These are phyloP conservation scores for Pelvicachromis taeniatus DNA, from an alignment of 2,113 vertebrate species.

Conservation along the genomic window DNA sequence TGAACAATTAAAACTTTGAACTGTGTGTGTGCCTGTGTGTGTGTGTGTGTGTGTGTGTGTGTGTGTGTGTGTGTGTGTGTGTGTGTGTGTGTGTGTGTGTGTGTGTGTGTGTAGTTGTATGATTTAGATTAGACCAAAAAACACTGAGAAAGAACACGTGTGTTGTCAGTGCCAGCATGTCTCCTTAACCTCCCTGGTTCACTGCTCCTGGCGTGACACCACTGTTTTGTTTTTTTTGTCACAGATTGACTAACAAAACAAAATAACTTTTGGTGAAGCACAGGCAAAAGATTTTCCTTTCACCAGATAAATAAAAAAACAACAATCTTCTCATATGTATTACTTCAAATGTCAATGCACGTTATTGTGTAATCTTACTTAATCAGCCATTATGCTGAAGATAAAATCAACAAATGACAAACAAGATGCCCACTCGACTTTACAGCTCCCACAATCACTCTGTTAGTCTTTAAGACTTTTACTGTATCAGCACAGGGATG, in stretches of 20 bases:
- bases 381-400: neutral
- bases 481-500: neutral
- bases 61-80: neutral
- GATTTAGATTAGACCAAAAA: slow-evolving; percentile 31
- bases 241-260: neutral
- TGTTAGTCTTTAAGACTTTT: neutral
- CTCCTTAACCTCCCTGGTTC: neutral
- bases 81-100: neutral
- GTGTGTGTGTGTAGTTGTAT: neutral
- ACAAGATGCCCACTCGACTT: neutral
- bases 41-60: neutral
- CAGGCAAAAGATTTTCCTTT: neutral
- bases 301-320: neutral
- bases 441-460: neutral
- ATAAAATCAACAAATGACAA: neutral
- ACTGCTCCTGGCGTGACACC: neutral
- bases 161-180: neutral
- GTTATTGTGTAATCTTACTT: neutral
- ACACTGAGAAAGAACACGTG: neutral
- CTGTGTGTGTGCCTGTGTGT: neutral
- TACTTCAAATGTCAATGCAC: neutral
- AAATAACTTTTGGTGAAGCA: neutral
- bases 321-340: neutral
- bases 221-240: neutral
- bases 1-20: too few relatives aligned